Evolutionary conservation across 2,113 vertebrate species (phyloP).

Genomic region (Theristicus caerulescens): DNA sequence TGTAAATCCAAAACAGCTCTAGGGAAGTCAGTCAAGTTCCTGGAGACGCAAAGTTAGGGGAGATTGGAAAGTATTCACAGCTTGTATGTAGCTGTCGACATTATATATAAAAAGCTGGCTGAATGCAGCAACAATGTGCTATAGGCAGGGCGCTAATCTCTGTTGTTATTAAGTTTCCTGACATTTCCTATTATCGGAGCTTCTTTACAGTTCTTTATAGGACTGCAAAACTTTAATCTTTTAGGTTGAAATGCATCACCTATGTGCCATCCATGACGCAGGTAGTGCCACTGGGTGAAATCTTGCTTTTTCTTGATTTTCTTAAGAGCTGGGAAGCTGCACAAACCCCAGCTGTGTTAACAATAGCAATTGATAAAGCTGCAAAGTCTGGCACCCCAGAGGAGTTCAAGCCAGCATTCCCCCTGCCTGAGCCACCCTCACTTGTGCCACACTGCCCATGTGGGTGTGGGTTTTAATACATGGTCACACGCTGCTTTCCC

Average conservation of each 20-base stretch:
- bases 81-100: not conserved
- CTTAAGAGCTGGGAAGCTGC: not conserved
- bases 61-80: conserved; percentile 16
- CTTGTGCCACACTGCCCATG: not conserved
- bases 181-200: not conserved
- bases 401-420: not conserved
- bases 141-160: not conserved
- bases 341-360: not conserved
- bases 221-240: not conserved
- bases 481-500: not conserved
- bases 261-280: not conserved
- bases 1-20: not conserved
- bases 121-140: not conserved
- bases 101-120: not conserved
- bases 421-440: not conserved
- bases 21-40: not conserved
- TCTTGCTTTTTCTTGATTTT: not conserved
- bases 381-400: not conserved
- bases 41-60: not conserved
- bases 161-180: not conserved
- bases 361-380: not conserved
- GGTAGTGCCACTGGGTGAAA: not conserved
- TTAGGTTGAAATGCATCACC: not conserved
- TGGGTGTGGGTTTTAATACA: not conserved
- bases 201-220: not conserved